Percentiles rank a stretch among this genome's conserved stretches.
These are phyloP conservation scores for Hippocampus mohnikei DNA, from an alignment of 2,113 vertebrate genomes.

Conservation along the genomic window DNA sequence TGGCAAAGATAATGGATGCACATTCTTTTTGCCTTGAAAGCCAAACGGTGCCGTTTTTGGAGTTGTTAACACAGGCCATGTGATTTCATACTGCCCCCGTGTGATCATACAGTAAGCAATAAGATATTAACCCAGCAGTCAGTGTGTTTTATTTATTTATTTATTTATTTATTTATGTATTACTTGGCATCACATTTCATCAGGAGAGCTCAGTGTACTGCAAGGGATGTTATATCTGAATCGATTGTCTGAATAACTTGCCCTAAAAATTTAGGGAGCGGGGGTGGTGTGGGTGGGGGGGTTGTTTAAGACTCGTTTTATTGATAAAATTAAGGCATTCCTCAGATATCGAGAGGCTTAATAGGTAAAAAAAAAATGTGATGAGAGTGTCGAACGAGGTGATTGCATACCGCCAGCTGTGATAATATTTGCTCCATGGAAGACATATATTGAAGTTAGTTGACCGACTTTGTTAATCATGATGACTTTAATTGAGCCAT, in stretches of 20 bases:
- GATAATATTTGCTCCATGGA: conserved; percentile 55
- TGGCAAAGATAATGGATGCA: conserved; percentile 32
- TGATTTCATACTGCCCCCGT: conserved; percentile 71
- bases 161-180: background rate
- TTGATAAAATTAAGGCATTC: conserved; percentile 49
- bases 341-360: conserved; percentile 40
- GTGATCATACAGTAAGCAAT: conserved; percentile 41
- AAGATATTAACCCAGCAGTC: background rate
- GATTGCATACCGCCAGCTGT: conserved; percentile 56
- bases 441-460: conserved; percentile 23
- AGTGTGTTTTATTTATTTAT: too few relatives aligned
- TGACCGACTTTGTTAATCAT: conserved; percentile 44
- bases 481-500: conserved; percentile 31
- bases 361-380: conserved; percentile 44
- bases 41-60: background rate
- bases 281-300: too few relatives aligned
- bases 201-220: background rate
- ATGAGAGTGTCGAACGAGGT: conserved; percentile 47
- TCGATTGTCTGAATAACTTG: background rate
- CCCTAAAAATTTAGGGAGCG: conserved; percentile 12
- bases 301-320: background rate
- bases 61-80: conserved; percentile 36
- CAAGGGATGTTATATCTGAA: background rate
- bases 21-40: conserved; percentile 18
- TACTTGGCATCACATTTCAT: background rate